A percentile compares a stretch with the other conserved stretches of the same genome.
These are phyloP conservation scores for Synanceia verrucosa DNA, from an alignment of 2,797 vertebrate genomes.

Conservation along the genomic window DNA sequence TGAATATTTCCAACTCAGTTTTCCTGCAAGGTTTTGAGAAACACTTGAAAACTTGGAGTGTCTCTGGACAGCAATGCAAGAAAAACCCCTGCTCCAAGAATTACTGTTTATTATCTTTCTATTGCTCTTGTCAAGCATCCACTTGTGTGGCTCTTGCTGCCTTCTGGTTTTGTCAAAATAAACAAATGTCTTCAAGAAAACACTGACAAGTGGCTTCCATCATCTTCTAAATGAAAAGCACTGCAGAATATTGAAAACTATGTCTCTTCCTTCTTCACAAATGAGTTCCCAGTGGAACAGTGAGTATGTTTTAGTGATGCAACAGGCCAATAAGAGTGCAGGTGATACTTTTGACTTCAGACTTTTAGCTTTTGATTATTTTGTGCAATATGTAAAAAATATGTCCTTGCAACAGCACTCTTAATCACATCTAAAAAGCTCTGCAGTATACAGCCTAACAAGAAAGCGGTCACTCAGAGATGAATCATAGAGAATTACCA, in stretches of 20 bases:
- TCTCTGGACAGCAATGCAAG: background rate
- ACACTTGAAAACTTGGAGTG: slow-evolving; percentile 1
- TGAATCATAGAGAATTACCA: background rate
- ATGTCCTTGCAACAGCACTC: background rate
- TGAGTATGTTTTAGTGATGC: background rate
- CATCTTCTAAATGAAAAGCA: slow-evolving; percentile 38
- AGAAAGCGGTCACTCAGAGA: background rate
- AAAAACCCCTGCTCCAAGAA: slow-evolving; percentile 21
- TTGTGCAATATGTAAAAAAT: background rate
- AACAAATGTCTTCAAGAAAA: slow-evolving; percentile 49
- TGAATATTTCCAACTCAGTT: background rate
- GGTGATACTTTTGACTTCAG: slow-evolving; percentile 9
- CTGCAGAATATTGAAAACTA: slow-evolving; percentile 14
- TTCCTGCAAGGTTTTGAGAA: background rate
- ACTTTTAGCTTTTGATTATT: background rate
- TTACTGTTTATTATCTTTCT: slow-evolving; percentile 56
- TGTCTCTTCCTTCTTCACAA: slow-evolving; percentile 34
- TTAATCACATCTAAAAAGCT: background rate
- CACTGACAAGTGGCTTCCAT: slow-evolving; percentile 29
- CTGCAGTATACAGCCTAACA: background rate
- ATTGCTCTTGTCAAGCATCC: slow-evolving; percentile 50
- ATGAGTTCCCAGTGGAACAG: slow-evolving; percentile 42
- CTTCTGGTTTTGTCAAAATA: slow-evolving; percentile 55
- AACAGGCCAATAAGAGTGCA: slow-evolving; percentile 4
- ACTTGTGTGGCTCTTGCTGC: slow-evolving; percentile 55